Base-by-base conservation (phyloP, 2,797 vertebrate species). In the Sebastolobus alascanus region DNA sequence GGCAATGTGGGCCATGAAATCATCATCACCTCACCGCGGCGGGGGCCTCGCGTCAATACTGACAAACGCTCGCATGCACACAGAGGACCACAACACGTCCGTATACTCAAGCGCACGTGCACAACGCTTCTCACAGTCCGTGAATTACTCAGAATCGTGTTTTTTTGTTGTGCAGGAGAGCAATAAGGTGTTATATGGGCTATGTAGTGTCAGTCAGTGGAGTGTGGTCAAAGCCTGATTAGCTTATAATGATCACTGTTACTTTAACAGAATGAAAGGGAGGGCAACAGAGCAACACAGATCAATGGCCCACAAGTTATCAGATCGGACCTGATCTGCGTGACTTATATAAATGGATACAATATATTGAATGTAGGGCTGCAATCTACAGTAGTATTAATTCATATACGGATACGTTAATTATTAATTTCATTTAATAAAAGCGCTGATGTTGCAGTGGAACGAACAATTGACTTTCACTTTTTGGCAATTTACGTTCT, bases 1-100 rank as follows among this genome's bases (percentile, higher is more conserved):
- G 16, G 84, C 76, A 80, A 79, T 77, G 74, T 80, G 80, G 88
- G 80, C 79, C 87, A 88, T 90, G 79, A 90, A 88, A 87, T 88
- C 81, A 88, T 84, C 85, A 79, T 76, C 75, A 73, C 71, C 35
- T 82, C 76, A 38, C 46, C 7, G n/a, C 87, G 79, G 72, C 59
- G 0, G 50, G 65, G 73, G 38, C 56, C 72, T 31, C 1, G 35
- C 4, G 20, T 86, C 88, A 77, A 88, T 89, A 87, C 59, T 55
- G 66, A 75, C 68, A 83, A 80, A 54, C 9, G 2, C 60, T 78
- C 77, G 60, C 35, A 35, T 80, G 77, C 56, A 65, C 61, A 63
- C 43, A 68, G 27, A 69, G 13, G 43, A 38, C n/a, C 40, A 14
- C 16, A 46, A 75, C 70, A 73, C 20, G 4, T 65, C 22, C 2